phyloP scores from a whole-genome alignment of 2,797 vertebrate species.

The Tangara arthus region DNA sequence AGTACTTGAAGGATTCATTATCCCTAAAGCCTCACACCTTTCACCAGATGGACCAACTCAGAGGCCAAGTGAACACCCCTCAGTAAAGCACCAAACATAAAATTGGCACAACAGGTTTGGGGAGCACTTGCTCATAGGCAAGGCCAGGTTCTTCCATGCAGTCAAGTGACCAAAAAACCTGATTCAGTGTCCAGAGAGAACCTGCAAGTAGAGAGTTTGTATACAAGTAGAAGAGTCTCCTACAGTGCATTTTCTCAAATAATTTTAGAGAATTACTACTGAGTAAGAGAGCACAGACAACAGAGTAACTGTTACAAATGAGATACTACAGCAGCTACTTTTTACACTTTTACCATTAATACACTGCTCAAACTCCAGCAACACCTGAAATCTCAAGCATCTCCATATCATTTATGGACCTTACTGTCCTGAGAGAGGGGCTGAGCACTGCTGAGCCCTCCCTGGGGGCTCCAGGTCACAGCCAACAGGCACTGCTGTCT shows the following conservation, averaged over 20 bases:
- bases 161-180: background rate
- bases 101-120: background rate
- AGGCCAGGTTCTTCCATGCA: background rate
- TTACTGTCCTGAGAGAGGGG: background rate
- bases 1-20: background rate
- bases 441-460: background rate
- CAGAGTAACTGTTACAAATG: background rate
- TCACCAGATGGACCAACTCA: background rate
- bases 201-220: background rate
- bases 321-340: background rate
- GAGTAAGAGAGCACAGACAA: background rate
- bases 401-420: rapidly evolving
- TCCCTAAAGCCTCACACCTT: background rate
- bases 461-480: background rate
- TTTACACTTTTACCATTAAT: background rate
- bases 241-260: background rate
- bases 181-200: background rate
- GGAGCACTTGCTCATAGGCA: background rate
- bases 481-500: background rate
- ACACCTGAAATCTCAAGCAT: background rate
- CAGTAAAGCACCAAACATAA: background rate
- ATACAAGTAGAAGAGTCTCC: background rate
- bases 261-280: background rate
- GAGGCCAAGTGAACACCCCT: background rate
- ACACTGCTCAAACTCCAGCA: background rate